Evolutionary conservation across 2,888 invertebrate species (phyloP), one percentile per base, ranked within the genome.

Genomic region (Urechis unicinctus): DNA sequence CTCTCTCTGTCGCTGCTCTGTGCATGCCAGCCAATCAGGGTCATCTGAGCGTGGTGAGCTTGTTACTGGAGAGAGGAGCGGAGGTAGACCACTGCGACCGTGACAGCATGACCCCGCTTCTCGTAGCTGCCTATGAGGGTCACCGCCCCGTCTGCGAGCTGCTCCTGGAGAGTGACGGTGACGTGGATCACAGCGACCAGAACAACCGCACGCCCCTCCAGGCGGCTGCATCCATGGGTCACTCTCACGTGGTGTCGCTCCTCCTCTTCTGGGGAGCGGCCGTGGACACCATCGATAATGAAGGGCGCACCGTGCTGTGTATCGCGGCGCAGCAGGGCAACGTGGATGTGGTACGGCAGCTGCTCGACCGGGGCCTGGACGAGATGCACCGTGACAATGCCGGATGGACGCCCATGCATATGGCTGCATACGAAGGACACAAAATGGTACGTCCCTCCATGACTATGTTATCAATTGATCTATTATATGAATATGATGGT

Each of bases 391-490:
- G 81, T 13, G 96, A 96, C 74, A 93, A 94, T 79, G 89, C 91
- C 0, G 95, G 96, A 0, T 96, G 95, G 96, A 95, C 96, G 0
- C 94, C 97, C 0, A 78, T 97, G 53, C 95, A 96, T 75, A 95
- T 96, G 74, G 88, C 95, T 0, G 91, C 95, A 17, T 95, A 94
- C 75, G 93, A 96, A 82, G 89, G 92, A 13, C 92, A 93, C 74
- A 80, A 84, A 52, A 88, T 88, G 71, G 90, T 91, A 0, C 87
- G 88, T 58, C 6, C 6, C 13, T 9, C 9, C 9, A 25, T 22
- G 1, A 13, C 13, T 13, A 1, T 1, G 31, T 52, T 25, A 0
- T 24, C n/a, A 9, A 44, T 9, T 9, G 45, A n/a, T n/a, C n/a
- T n/a, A n/a, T n/a, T n/a, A n/a, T n/a, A n/a, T n/a, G n/a, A n/a